Evolutionary conservation across 2,888 invertebrate species (phyloP).

Genomic region (Dynastes hyllus): DNA sequence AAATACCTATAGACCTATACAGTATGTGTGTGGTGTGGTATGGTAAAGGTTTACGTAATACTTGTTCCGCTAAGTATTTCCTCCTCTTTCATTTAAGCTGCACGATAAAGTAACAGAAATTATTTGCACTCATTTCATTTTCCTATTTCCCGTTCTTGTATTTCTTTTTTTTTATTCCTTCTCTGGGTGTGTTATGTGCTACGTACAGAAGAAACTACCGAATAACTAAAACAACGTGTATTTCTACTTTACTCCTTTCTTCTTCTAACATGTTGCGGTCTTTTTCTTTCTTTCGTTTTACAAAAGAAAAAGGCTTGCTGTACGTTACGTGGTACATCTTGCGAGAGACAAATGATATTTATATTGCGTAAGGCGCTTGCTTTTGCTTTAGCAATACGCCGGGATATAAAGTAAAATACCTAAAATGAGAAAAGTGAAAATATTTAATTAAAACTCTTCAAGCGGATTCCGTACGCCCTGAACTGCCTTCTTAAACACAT

Average conservation of each 20-base stretch:
- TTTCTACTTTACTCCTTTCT: background rate
- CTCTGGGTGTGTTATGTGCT: background rate
- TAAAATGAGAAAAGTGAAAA: constrained; percentile 21
- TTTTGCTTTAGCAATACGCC: background rate
- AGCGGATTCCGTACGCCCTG: background rate
- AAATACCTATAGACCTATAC: background rate
- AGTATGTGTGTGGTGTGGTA: background rate
- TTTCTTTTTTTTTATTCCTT: background rate
- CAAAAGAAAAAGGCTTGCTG: background rate
- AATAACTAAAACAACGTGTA: background rate
- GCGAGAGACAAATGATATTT: constrained; percentile 10
- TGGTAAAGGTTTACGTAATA: background rate
- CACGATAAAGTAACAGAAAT: constrained; percentile 3
- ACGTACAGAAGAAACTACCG: background rate
- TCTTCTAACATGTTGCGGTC: background rate
- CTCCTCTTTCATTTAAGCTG: background rate
- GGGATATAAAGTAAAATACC: background rate
- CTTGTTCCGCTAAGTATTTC: background rate
- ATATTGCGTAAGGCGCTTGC: constrained; percentile 5
- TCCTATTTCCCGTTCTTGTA: constrained; percentile 1
- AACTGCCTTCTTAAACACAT: constrained; percentile 13
- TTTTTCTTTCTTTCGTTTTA: background rate
- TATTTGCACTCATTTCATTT: constrained; percentile 16
- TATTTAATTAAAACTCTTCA: constrained; percentile 24
- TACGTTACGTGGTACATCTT: background rate